Percentiles rank a stretch among this genome's conserved stretches.
Evolutionary conservation across 2,113 vertebrate genomes (phyloP).

Genomic region (Synodontis membranacea): DNA sequence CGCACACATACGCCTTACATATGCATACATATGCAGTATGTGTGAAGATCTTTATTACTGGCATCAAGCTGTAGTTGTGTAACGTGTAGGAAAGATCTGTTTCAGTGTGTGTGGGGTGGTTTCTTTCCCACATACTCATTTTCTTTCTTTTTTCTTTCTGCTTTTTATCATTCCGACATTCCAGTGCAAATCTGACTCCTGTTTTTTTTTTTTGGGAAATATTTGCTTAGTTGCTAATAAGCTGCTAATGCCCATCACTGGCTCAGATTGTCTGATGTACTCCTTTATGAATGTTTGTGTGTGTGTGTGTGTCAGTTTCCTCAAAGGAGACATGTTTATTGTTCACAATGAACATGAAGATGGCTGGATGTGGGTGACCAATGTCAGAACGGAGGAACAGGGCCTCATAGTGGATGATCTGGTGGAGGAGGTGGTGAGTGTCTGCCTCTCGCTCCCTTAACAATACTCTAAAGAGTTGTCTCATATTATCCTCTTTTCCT

Average conservation of each 20-base stretch:
- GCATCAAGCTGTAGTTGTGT: background rate
- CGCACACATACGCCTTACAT: no score
- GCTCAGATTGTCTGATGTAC: background rate
- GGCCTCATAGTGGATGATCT: constrained; percentile 97
- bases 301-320: constrained; percentile 71
- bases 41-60: no score
- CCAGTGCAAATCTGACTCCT: background rate
- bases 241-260: background rate
- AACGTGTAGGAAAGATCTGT: background rate
- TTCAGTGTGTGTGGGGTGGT: background rate
- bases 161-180: background rate
- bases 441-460: background rate
- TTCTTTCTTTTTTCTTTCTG: background rate
- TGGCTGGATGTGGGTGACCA: constrained; percentile 99
- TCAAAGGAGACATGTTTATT: constrained; percentile 99
- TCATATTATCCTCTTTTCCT: background rate
- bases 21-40: no score
- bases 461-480: background rate
- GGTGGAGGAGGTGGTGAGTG: constrained; percentile 95
- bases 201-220: background rate
- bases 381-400: constrained; percentile 94
- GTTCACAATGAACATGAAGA: constrained; percentile 98
- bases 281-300: constrained; percentile 28
- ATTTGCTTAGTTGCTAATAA: background rate
- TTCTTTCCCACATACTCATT: no score